Conservation (phyloP, 2,888 invertebrate genomes). For the Hololepta plana region DNA sequence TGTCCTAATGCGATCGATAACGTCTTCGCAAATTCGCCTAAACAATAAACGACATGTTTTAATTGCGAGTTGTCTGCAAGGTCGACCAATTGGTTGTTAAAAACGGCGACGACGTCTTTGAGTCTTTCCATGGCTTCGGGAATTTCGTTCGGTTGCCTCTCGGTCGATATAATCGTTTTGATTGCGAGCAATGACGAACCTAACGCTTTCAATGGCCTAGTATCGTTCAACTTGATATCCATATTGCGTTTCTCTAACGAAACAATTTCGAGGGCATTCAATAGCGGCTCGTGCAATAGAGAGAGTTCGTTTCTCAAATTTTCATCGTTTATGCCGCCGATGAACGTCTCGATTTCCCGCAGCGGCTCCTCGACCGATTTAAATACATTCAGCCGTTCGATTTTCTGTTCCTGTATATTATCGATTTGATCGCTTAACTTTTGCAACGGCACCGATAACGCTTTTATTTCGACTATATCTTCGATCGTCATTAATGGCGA, state of each 20-base stretch:
- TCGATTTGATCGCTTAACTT: slow-evolving; percentile 17
- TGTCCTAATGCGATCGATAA: too few species aligned
- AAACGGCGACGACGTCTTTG: neutral
- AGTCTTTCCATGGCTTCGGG: slow-evolving; percentile 3
- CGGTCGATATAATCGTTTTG: slow-evolving; percentile 5
- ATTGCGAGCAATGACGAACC: slow-evolving; percentile 6
- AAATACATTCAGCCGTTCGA: slow-evolving; percentile 15
- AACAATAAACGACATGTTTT: too few species aligned
- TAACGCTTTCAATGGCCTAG: slow-evolving; percentile 4
- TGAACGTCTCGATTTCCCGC: slow-evolving; percentile 17
- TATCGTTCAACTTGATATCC: slow-evolving; percentile 14
- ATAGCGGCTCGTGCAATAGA: slow-evolving; percentile 15
- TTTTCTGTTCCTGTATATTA: slow-evolving; percentile 15
- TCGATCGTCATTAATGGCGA: slow-evolving; percentile 15
- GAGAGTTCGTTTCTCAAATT: slow-evolving; percentile 14
- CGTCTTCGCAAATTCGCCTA: too few species aligned
- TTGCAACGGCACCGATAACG: slow-evolving; percentile 16
- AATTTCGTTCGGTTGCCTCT: slow-evolving; percentile 5
- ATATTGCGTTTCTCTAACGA: slow-evolving; percentile 19
- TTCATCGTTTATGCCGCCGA: slow-evolving; percentile 15
- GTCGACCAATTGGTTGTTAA: neutral
- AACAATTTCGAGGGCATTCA: slow-evolving; percentile 21
- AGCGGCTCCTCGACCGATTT: slow-evolving; percentile 14
- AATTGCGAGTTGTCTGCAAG: neutral
- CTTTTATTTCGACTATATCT: slow-evolving; percentile 17